phyloP scores from a whole-genome alignment of 2,113 vertebrate species.

The Phocoena phocoena region DNA sequence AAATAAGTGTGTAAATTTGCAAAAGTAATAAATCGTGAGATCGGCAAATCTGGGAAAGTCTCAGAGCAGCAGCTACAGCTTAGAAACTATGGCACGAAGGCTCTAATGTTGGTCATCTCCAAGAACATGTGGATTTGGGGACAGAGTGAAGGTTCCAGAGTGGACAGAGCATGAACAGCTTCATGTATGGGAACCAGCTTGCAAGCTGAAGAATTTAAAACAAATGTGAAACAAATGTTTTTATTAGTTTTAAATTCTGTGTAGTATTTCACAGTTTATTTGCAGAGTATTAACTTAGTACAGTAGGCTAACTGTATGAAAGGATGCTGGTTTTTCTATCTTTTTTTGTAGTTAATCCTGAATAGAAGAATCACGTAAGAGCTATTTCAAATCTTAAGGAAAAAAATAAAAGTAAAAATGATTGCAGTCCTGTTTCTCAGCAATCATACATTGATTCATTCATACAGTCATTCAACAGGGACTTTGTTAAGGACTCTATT shows the following conservation, averaged over 20 bases:
- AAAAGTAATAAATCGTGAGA: not conserved
- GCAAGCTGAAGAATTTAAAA: not conserved
- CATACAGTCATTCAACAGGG: not conserved
- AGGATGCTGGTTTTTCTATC: not conserved
- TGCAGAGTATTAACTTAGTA: not conserved
- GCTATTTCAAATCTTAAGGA: not conserved
- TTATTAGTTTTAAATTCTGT: slow-evolving; percentile 21
- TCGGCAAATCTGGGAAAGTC: not conserved
- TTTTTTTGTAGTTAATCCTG: not conserved
- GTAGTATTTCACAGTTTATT: slow-evolving; percentile 36
- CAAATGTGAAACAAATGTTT: not conserved
- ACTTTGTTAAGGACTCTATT: not conserved
- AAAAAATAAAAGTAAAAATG: not conserved
- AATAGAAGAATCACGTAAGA: not conserved
- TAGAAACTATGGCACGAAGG: not conserved
- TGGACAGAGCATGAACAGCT: not conserved
- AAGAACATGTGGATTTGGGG: not conserved
- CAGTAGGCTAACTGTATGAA: not conserved
- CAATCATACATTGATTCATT: not conserved
- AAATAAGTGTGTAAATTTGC: not conserved
- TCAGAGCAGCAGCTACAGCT: not conserved
- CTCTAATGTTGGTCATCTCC: not conserved
- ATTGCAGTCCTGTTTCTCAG: not conserved
- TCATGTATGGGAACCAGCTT: not conserved
- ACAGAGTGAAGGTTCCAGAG: not conserved